Evolutionary conservation across 2,797 vertebrate species (phyloP), one percentile per base, ranked within the genome.

Genomic region (Phalanger gymnotis): DNA sequence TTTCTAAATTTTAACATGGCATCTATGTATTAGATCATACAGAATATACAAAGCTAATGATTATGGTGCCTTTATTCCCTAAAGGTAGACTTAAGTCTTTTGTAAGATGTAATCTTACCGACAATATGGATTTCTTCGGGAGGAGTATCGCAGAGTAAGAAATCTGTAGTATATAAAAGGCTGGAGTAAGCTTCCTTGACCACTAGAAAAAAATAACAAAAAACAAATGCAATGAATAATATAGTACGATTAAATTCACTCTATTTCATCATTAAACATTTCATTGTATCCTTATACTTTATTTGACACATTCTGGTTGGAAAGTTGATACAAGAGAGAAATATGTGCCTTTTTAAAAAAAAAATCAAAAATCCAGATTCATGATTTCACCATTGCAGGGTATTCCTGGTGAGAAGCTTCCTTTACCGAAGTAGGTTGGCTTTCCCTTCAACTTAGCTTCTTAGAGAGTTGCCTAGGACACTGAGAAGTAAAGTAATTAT

Each of bases 131-230:
- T 99, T 99, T 99, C 99, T 99, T 98, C 99, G 99, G 96, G 99
- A 99, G 25, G 99, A 99, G 92, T 99, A 99, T 58, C 99, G 99
- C 28, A 99, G 99, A 0, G 99, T 99, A 95, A 99, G 99, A 98
- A 99, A 99, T 96, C 99, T 98, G 93, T 99, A 99, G 98, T 99
- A 99, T 98, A 99, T 99, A 98, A 99, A 99, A 0, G 99, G 99
- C 98, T 99, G 99, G 55, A 99, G 98, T 98, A 99, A 98, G 97
- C 99, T 99, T 95, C 99, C 99, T 98, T 99, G 99, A 56, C 99
- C 99, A 96, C 99, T 99, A 98, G 96, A 97, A 98, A 94, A 81
- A 96, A 89, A 98, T 12, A 34, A 34, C 40, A 28, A 98, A 1
- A 98, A 31, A 94, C 16, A 97, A 96, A 30, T 0, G 96, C 73